phyloP scores from a whole-genome alignment of 2,888 invertebrate genomes.

The Amphipyra tragopoginis region DNA sequence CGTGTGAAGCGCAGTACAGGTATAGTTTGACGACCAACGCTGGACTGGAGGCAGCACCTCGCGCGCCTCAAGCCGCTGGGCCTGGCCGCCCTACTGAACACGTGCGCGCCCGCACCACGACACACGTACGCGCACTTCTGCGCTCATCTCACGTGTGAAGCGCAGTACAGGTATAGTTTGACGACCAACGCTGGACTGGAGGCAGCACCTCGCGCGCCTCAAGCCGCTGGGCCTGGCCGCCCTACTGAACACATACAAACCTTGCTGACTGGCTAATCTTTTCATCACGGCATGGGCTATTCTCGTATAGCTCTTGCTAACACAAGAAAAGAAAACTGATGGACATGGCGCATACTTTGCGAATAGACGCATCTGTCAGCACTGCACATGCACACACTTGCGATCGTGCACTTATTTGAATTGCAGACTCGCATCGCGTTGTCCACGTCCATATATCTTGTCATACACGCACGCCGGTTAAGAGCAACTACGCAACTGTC shows the following conservation, averaged over 20 bases:
- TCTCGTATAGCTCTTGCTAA: too few species aligned
- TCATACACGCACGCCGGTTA: too few species aligned
- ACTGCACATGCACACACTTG: too few species aligned
- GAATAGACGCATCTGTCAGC: too few species aligned
- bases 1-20: slow-evolving; percentile 95
- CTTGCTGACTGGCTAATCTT: too few species aligned
- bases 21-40: slow-evolving; percentile 52
- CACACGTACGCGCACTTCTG: slow-evolving; percentile 97
- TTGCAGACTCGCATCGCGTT: too few species aligned
- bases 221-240: slow-evolving; percentile 98
- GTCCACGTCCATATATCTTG: too few species aligned
- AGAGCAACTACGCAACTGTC: too few species aligned
- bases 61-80: slow-evolving; percentile 97
- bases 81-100: slow-evolving; percentile 97
- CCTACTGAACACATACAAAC: slow-evolving; percentile 98
- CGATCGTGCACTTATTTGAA: too few species aligned
- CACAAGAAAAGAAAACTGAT: too few species aligned
- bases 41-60: slow-evolving; percentile 96
- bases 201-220: slow-evolving; percentile 94
- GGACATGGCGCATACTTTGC: too few species aligned
- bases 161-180: slow-evolving; percentile 90
- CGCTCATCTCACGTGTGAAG: slow-evolving; percentile 98
- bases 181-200: slow-evolving; percentile 94
- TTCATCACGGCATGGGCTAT: too few species aligned
- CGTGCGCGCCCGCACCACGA: slow-evolving; percentile 96